Conservation (phyloP, 2,113 vertebrate species). For the Muscicapa adusta region DNA sequence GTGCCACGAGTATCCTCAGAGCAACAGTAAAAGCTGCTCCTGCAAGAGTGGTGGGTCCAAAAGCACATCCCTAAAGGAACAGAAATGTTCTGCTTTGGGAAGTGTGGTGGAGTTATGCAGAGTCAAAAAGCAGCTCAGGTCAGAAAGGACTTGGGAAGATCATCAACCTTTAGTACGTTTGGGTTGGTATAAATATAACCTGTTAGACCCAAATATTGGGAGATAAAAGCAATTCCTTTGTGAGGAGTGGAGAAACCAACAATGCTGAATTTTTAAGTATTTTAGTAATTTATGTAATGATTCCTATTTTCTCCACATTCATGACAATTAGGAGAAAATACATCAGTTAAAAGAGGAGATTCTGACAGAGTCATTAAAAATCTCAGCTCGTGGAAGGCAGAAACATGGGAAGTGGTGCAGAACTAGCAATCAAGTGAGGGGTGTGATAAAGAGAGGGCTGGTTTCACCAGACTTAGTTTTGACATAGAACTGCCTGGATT, state of each 20-base stretch:
- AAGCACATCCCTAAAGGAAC: background rate
- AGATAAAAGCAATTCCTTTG: background rate
- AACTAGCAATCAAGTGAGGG: background rate
- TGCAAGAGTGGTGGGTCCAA: slow-evolving; percentile 56
- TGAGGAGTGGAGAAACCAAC: background rate
- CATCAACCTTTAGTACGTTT: background rate
- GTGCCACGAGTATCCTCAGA: background rate
- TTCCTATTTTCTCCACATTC: background rate
- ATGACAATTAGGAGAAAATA: background rate
- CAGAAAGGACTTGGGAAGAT: background rate
- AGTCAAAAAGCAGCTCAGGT: background rate
- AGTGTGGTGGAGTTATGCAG: background rate
- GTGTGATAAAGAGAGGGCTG: background rate
- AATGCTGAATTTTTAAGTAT: background rate
- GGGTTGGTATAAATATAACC: background rate
- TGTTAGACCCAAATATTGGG: background rate
- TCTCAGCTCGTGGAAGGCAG: background rate
- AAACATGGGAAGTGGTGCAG: background rate
- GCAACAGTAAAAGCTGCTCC: background rate
- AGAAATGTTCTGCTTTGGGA: background rate
- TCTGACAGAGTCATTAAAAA: background rate
- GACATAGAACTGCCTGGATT: background rate
- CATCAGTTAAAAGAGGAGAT: background rate
- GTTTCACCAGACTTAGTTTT: background rate
- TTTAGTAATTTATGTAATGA: background rate